Evolutionary conservation across 2,888 invertebrate species (phyloP), one percentile per base, ranked within the genome.

Genomic region (Lasioglossum villosulum): DNA sequence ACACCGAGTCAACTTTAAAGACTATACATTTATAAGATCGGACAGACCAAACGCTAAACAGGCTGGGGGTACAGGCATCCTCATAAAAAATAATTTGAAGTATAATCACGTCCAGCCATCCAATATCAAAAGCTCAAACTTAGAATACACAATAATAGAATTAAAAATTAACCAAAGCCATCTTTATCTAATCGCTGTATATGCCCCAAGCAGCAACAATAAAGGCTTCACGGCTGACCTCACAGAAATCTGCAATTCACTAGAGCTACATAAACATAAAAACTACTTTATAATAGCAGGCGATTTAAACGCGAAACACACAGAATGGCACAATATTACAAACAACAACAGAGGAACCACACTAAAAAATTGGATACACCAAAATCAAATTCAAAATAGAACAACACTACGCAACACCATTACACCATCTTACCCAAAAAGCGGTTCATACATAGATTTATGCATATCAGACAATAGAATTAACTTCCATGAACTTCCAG

Each of bases 1-100:
- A 3, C 76, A 77, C 39, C 12, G 30, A 0, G 14, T 77, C 0
- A 23, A 42, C 1, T 80, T 70, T 4, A 70, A 37, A 19, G 16
- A 83, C 3, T 83, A 73, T 0, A 23, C 2, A 1, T 16, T 74
- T 1, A 16, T 76, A 0, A 37, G 83, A n/a, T 56, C 5, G 6
- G 84, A 84, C 16, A 75, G 78, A 83, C 19, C 70, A 80, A n/a
- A 84, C 12, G 1, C 12, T 0, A 42, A 42, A 42, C 42, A 42
- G 42, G 42, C 8, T 42, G 42, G 42, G 42, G 34, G 42, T 3
- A 42, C 42, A 12, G 42, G 12, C 5, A 48, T 19, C 48, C 19
- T 48, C 4, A 48, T 48, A 0, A 56, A n/a, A 10, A 1, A 10
- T 0, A 56, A 56, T 0, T 8, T 56, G 3, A 56, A 56, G n/a